Base-by-base conservation (phyloP, 2,113 vertebrate genomes). In the Colistium nudipinnis region DNA sequence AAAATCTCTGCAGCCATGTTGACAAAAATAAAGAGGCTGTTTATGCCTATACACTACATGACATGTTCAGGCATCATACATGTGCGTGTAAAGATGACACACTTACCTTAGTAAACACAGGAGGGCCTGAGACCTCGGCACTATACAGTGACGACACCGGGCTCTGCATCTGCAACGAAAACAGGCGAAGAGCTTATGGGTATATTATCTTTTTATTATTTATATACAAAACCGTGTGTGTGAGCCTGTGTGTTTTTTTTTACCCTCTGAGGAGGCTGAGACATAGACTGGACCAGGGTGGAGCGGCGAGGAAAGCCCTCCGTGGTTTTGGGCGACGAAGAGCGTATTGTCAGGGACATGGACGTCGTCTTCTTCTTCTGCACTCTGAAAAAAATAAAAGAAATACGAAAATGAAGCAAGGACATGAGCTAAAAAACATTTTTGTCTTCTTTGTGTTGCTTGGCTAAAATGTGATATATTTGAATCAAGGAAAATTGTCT, bases 311-410 rank as follows among this genome's bases (percentile, higher is more conserved):
- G 93, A 5, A 76, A 81, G 35, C 74, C 77, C 25, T 93, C 92
- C 0, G 84, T 10, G 62, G 92, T 92, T 87, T 96, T 96, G 14
- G 96, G 96, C 20, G 96, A 93, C 13, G 96, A 92, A 1, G 96
- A 93, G 59, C 95, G 96, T 86, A 98, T 98, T 4, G 96, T 98
- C 78, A 99, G 88, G 53, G 96, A 98, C 88, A 99, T 94, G 0
- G 98, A 98, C 13, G 95, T 95, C 2, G 92, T 96, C 93, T 98
- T 99, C 93, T 98, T 99, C 93, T 97, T 99, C 74, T 98, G 96
- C 51, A 91, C 91, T 81, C 97, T 98, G 81, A 59, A 81, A 86
- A 67, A 53, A 68, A 65, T 3, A 80, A 45, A 52, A 20, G n/a
- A n/a, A n/a, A n/a, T n/a, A n/a, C n/a, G n/a, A n/a, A n/a, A 31